These are phyloP conservation scores for Scomber colias DNA, from an alignment of 2,113 vertebrate genomes.

Conservation along the genomic window DNA sequence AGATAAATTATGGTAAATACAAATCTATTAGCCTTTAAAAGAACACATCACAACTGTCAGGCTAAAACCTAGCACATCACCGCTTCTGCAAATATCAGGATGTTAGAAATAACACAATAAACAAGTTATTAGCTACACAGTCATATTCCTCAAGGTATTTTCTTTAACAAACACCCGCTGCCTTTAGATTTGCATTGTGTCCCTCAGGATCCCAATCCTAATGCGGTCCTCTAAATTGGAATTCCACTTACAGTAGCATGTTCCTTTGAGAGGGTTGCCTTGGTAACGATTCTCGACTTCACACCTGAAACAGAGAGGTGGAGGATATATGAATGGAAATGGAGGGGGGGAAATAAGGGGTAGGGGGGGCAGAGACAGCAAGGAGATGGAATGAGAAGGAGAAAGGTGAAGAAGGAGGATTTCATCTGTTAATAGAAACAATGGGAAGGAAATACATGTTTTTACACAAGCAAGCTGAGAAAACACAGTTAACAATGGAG, in stretches of 20 bases:
- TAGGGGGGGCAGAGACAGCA: neutral
- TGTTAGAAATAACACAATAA: too few relatives aligned
- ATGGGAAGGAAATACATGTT: neutral
- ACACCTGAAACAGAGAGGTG: slow-evolving; percentile 86
- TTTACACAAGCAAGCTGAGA: neutral
- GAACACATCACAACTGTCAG: too few relatives aligned
- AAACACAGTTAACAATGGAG: neutral
- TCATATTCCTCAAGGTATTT: too few relatives aligned
- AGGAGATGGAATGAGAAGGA: neutral
- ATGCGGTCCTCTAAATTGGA: slow-evolving; percentile 11
- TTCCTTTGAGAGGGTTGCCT: slow-evolving; percentile 98
- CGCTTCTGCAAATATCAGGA: too few relatives aligned
- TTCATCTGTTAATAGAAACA: slow-evolving; percentile 4
- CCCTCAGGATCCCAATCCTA: too few relatives aligned
- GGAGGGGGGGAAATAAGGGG: neutral
- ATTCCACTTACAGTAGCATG: slow-evolving; percentile 96
- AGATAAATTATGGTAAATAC: too few relatives aligned
- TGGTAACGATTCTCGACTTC: slow-evolving; percentile 98
- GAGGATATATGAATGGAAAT: neutral
- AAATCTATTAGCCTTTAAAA: too few relatives aligned
- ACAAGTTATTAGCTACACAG: too few relatives aligned
- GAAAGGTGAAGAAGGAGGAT: neutral
- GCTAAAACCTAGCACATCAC: too few relatives aligned
- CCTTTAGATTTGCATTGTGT: too few relatives aligned
- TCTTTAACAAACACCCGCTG: too few relatives aligned